Percentiles rank a stretch among this genome's conserved stretches.
Conservation (phyloP, 2,888 invertebrate genomes). For the Apamea monoglypha region DNA sequence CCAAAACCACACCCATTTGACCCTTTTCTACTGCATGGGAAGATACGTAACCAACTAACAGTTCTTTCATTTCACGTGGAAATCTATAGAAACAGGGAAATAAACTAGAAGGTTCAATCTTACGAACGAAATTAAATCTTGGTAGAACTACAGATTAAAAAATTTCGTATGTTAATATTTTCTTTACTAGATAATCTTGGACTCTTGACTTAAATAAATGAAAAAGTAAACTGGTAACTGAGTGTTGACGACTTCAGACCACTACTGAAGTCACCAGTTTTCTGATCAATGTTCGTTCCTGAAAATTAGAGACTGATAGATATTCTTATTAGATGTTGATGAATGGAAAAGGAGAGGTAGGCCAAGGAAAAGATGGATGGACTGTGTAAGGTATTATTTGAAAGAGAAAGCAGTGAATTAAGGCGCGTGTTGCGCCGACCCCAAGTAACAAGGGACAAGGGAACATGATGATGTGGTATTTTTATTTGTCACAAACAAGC, state of each 20-base stretch:
- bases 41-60: neutral
- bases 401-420: no score
- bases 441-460: no score
- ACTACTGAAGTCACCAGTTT: neutral
- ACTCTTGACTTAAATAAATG: neutral
- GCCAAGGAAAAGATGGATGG: no score
- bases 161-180: neutral
- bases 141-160: neutral
- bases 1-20: conserved; percentile 22
- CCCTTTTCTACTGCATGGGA: conserved; percentile 24
- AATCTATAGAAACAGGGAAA: conserved; percentile 35
- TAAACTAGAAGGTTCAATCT: neutral
- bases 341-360: no score
- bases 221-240: no score
- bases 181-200: neutral
- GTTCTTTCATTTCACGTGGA: conserved; percentile 29
- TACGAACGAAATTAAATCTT: neutral
- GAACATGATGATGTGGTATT: no score
- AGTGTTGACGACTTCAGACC: no score
- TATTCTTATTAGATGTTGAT: neutral
- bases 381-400: no score
- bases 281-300: neutral
- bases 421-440: no score
- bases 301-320: neutral
- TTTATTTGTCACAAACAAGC: neutral